phyloP scores from a whole-genome alignment of 2,113 vertebrate genomes.

The Sapayoa aenigma region DNA sequence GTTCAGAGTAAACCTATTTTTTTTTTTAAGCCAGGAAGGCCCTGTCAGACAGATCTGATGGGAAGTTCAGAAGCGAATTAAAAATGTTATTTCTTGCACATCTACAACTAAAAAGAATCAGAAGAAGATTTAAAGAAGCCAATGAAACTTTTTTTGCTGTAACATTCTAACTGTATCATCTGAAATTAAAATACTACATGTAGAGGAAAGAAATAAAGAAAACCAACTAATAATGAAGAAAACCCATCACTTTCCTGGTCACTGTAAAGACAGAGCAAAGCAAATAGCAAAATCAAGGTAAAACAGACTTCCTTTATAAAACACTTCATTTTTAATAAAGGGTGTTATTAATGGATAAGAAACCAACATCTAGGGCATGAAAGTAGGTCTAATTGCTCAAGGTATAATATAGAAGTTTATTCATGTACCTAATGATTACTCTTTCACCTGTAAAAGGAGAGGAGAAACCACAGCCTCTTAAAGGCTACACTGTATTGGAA shows the following conservation, averaged over 20 bases:
- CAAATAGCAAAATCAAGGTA: background rate
- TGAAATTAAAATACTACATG: background rate
- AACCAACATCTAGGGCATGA: background rate
- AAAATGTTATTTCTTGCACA: background rate
- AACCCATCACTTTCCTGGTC: background rate
- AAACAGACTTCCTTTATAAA: background rate
- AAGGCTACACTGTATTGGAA: background rate
- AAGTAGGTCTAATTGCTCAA: background rate
- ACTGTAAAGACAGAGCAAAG: background rate
- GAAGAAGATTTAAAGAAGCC: background rate
- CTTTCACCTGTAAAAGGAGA: background rate
- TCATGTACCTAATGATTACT: background rate
- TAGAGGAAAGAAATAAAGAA: background rate
- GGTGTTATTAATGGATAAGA: background rate
- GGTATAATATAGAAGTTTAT: background rate
- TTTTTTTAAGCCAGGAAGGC: background rate
- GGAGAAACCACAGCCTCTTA: background rate
- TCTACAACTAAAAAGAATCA: background rate
- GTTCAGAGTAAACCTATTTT: background rate
- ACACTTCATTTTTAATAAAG: background rate
- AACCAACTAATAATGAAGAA: background rate
- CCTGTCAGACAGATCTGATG: background rate
- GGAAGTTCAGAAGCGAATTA: background rate
- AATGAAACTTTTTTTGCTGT: background rate
- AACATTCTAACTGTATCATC: background rate